Percentiles rank a stretch among this genome's conserved stretches.
These are phyloP conservation scores for Circaetus gallicus DNA, from an alignment of 2,113 vertebrate species.

Conservation along the genomic window DNA sequence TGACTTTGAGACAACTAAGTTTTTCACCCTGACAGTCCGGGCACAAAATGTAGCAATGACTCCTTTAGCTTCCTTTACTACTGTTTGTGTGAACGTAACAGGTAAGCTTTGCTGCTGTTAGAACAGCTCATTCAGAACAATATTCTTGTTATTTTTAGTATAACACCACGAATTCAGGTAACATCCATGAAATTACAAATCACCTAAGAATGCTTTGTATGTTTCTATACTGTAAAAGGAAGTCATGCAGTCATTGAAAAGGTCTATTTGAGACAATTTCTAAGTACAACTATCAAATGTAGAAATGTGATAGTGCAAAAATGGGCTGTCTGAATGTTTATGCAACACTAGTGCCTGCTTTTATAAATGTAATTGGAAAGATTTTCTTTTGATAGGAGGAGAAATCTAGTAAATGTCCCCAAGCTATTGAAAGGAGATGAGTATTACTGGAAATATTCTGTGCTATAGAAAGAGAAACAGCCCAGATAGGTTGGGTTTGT, in stretches of 20 bases:
- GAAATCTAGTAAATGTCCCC: background rate
- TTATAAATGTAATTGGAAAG: background rate
- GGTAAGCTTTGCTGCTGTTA: slow-evolving; percentile 67
- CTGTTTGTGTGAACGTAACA: slow-evolving; percentile 83
- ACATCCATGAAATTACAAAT: background rate
- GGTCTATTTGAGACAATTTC: background rate
- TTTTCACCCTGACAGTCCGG: slow-evolving; percentile 80
- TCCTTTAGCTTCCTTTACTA: slow-evolving; percentile 85
- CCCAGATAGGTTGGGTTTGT: background rate
- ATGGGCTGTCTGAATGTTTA: background rate
- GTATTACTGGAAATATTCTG: background rate
- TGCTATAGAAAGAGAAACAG: background rate
- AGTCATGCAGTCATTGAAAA: background rate
- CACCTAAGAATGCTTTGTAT: background rate
- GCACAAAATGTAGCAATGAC: slow-evolving; percentile 85
- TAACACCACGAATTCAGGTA: background rate
- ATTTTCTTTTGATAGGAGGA: background rate
- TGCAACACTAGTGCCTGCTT: background rate
- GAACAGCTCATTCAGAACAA: background rate
- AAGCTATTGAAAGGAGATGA: background rate
- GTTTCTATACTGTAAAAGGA: background rate
- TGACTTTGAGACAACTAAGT: slow-evolving; percentile 83
- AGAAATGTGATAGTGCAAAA: background rate
- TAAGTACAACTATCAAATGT: background rate
- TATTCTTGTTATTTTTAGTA: background rate